Base-by-base conservation (phyloP, 2,797 vertebrate species). In the Epinephelus coioides region DNA sequence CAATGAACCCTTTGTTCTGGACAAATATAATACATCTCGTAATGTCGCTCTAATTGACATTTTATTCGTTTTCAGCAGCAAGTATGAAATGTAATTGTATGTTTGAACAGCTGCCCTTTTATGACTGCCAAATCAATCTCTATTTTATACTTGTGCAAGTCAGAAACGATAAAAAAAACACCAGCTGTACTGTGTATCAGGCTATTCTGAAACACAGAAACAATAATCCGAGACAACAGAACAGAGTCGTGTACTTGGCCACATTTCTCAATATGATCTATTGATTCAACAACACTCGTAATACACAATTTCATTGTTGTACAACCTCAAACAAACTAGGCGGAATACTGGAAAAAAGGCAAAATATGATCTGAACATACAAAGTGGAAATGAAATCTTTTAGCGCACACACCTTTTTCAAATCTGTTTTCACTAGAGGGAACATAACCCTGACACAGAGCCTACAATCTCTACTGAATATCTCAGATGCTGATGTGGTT, bases 21-120 rank as follows among this genome's bases (percentile, higher is more conserved):
- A 38, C 25, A 34, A 47, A 40, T 30, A 25, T 1, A 18, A 43
- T 46, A 43, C 19, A 15, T 38, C 40, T 34, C n/a, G 47, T 25
- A 27, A 30, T 38, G 8, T 1, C 12, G 25, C n/a, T 40, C 6
- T 54, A 44, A 75, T 12, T 57, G 38, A 60, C 40, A 55, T 47
- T 67, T 71, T 59, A 53, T 69, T 64, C 46, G 4, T 49, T 71
- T 65, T 59, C 65, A 40, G 65, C 23, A 44, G 51, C 2, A n/a
- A 21, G 15, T 25, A 61, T 34, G 64, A 44, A 65, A 56, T 53
- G 51, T 17, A 46, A 34, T 19, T 72, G 5, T 57, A 50, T 50
- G 51, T 79, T 59, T 46, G 17, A 43, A 38, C 62, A 56, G 63
- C 3, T 7, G 27, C 4, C 18, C 64, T 69, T 43, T 63, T 21